Evolutionary conservation across 2,888 invertebrate species (phyloP), one percentile per base, ranked within the genome.

Genomic region (Xestia sexstrigata): DNA sequence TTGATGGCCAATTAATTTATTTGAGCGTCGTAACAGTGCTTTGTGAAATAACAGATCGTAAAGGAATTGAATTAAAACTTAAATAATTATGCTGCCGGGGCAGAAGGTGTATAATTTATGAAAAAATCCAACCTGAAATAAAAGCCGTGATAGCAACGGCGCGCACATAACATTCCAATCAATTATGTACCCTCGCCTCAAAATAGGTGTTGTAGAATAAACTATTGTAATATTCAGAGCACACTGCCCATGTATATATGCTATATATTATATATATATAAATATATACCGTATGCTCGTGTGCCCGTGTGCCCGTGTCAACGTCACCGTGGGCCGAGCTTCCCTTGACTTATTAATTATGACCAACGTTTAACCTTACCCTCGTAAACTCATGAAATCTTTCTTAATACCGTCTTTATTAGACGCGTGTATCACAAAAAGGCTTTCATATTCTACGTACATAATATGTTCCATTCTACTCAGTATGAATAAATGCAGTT

Each of bases 171-270:
- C 84, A 70, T 76, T 85, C 80, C 45, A 81, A 88, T 90, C 82
- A 90, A 91, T 91, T 91, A 92, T 91, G 89, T 82, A 91, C 83
- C 87, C 89, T 84, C 55, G 65, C 83, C 71, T 85, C 87, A 79
- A 87, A 88, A 86, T 83, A 83, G 79, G 86, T 87, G 87, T 87
- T 85, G 81, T 79, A 74, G 81, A 82, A 76, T 72, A 77, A 82
- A 85, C 87, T 89, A 77, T 81, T 90, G 70, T 84, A 88, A 88
- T 90, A 92, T 92, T 91, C 81, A 90, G 67, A 76, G 76, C 83
- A 78, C 87, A 81, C 71, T 75, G 77, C 81, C 83, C 86, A 74
- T 87, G 78, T 85, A 70, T 81, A n/a, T n/a, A n/a, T n/a, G n/a
- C n/a, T n/a, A n/a, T n/a, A n/a, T n/a, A n/a, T n/a, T n/a, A n/a